phyloP scores from a whole-genome alignment of 2,797 vertebrate genomes.

The Notolepis coatsorum region DNA sequence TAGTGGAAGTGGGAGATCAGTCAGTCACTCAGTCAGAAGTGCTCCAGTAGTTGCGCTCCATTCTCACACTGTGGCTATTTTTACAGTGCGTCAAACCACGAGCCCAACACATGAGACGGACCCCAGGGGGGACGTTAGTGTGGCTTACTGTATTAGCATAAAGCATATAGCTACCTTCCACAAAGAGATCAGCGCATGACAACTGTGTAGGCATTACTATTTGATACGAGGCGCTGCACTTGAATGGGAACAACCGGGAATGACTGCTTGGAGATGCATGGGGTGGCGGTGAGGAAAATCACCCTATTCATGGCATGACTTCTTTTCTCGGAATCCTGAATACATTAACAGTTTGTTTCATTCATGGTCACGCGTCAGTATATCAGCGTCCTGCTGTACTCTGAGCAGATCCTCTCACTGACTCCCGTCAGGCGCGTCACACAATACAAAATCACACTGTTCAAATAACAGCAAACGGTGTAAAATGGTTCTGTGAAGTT shows the following conservation, averaged over 20 bases:
- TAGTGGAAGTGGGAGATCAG: constrained; percentile 68
- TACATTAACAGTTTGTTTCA: constrained; percentile 19
- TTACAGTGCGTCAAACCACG: constrained; percentile 79
- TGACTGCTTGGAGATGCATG: constrained; percentile 51
- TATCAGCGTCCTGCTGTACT: constrained; percentile 36
- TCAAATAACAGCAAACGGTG: too few relatives aligned
- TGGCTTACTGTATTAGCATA: constrained; percentile 78
- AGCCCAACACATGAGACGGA: constrained; percentile 71
- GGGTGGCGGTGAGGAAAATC: constrained; percentile 13
- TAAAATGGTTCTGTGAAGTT: too few relatives aligned
- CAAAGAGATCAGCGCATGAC: constrained; percentile 56
- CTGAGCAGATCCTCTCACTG: too few relatives aligned
- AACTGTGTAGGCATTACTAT: constrained; percentile 61
- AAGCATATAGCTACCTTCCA: constrained; percentile 57
- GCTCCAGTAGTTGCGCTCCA: constrained; percentile 61
- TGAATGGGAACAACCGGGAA: constrained; percentile 37
- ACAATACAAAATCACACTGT: too few relatives aligned
- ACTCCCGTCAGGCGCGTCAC: too few relatives aligned
- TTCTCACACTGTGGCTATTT: constrained; percentile 79
- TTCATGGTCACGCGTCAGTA: constrained; percentile 28
- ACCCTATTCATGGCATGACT: constrained; percentile 24
- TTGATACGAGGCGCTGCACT: constrained; percentile 53
- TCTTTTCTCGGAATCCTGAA: constrained; percentile 17
- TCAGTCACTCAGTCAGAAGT: constrained; percentile 50
- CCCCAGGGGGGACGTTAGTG: constrained; percentile 66